Evolutionary conservation across 2,113 vertebrate species (phyloP), one percentile per base, ranked within the genome.

Genomic region (Hyaena hyaena): DNA sequence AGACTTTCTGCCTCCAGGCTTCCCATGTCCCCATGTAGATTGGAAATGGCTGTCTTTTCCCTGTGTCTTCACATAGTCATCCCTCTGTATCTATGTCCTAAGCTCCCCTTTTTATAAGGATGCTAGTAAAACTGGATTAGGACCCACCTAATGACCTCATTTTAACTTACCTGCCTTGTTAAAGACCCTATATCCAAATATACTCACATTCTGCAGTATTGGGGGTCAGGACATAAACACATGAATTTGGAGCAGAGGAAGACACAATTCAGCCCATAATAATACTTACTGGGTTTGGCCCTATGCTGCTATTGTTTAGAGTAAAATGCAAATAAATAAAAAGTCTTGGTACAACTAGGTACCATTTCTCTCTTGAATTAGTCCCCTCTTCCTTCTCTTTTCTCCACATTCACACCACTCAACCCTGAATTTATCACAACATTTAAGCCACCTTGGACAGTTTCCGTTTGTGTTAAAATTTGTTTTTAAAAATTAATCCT

Each of bases 401-500:
- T 58, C 10, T 89, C 17, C 43, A 77, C 0, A 92, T 24, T 31
- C 14, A n/a, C 39, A 39, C 3, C 26, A 4, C 16, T 48, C 28
- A 50, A 48, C 0, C 26, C 16, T 5, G 4, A 45, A 39, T 66
- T 68, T 73, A 87, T 69, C 66, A 58, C 69, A 81, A 39, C 19
- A 65, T 85, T 55, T 74, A 90, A 90, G 76, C 39, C n/a, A 96
- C 43, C 17, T 82, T 74, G 61, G 53, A 74, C 63, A 58, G 61
- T 97, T 95, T 90, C 73, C n/a, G 84, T 69, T 97, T 85, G 53
- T 95, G 96, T 97, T 98, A 95, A 97, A 97, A 90, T 96, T 96
- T 73, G 68, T 71, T 97, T 96, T 96, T 63, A 92, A 98, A 92
- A 79, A 96, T 82, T 96, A 98, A 96, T 96, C 71, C 92, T 90